Percentiles rank a stretch among this genome's conserved stretches.
Conservation (phyloP, 2,888 invertebrate species). For the Peribatodes rhomboidaria region DNA sequence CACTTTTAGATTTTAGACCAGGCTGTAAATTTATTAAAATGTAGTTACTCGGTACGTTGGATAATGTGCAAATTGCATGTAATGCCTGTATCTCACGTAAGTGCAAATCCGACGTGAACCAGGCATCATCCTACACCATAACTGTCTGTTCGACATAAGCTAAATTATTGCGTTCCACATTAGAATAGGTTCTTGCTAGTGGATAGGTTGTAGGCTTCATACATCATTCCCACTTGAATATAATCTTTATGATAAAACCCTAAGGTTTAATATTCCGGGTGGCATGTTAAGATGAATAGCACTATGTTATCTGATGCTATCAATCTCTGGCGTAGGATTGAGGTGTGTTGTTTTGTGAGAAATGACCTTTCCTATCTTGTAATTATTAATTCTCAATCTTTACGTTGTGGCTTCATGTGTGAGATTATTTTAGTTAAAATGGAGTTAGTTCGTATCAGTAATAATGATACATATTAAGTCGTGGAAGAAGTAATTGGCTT, state of each 20-base stretch:
- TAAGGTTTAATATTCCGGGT: constrained; percentile 26
- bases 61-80: constrained; percentile 5
- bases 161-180: constrained; percentile 44
- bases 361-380: constrained; percentile 55
- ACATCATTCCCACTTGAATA: constrained; percentile 18
- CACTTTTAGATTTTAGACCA: constrained; percentile 9
- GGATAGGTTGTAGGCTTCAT: too few species aligned
- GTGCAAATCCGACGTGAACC: constrained; percentile 34
- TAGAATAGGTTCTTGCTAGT: constrained; percentile 36
- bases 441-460: constrained; percentile 1
- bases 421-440: constrained; percentile 42
- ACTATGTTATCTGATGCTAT: constrained; percentile 59
- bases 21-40: not conserved
- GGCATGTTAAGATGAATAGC: constrained; percentile 52
- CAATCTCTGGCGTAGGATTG: constrained; percentile 59
- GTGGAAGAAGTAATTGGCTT: constrained; percentile 7
- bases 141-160: constrained; percentile 50
- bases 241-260: constrained; percentile 10
- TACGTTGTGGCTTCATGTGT: constrained; percentile 41
- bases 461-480: not conserved
- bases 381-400: constrained; percentile 56
- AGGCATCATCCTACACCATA: constrained; percentile 53
- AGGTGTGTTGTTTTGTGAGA: constrained; percentile 59
- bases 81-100: constrained; percentile 24
- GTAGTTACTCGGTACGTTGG: not conserved